Evolutionary conservation across 2,113 vertebrate species (phyloP), one percentile per base, ranked within the genome.

Genomic region (Apaloderma vittatum): DNA sequence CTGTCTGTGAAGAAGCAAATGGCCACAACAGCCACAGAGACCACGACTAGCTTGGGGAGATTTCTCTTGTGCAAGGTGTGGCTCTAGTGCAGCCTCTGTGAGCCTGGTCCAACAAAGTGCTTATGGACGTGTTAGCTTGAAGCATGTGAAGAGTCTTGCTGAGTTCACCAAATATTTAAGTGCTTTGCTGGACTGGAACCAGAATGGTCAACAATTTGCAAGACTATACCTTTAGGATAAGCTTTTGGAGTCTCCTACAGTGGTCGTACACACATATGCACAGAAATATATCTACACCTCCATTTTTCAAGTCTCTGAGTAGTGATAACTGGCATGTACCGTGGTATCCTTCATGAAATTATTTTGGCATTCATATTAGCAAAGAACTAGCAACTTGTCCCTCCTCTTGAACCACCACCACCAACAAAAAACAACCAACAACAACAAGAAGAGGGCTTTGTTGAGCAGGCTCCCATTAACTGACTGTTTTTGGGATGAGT

Each of bases 121-220:
- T 86, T 43, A 32, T 32, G 51, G 43, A 77, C 54, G 49, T 46
- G 27, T 55, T 49, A 72, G 30, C 62, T 77, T 70, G 67, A 67
- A 96, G 82, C 23, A 27, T 27, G 32, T 54, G 67, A 80, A 70
- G 20, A 67, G 37, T 59, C 72, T 76, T 82, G 63, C 40, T 45
- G 90, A 93, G 78, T 74, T 88, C 75, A 84, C 34, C 59, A 84
- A 88, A 93, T 74, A 51, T 71, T 88, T 86, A 92, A 94, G 86
- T 95, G 82, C 48, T 96, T 90, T 94, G 52, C 72, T 92, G 82
- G 90, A 77, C 43, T 29, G 17, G 51, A 90, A 85, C 90, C 93
- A 97, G 82, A 93, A 67, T 34, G 72, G 59, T 59, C 82, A 92
- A 68, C 34, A 36, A 15, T 66, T 80, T 71, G 55, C 55, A 94